Conservation (phyloP, 2,797 vertebrate genomes). For the Neoniphon sammara region DNA sequence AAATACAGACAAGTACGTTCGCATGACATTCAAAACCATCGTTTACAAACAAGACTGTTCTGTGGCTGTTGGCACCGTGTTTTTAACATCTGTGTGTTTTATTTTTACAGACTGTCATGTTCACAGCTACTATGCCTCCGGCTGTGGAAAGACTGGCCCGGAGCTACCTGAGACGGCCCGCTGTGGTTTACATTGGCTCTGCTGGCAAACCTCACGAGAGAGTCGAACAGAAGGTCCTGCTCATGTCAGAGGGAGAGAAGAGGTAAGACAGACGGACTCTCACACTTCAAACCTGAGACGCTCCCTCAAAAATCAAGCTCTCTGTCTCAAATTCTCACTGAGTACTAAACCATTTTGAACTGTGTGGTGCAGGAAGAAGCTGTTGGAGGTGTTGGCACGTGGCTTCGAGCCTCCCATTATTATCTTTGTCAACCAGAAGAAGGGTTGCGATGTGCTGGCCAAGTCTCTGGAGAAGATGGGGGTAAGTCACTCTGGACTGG, state of each 20-base stretch:
- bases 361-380: constrained; percentile 89
- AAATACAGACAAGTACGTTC: constrained; percentile 95
- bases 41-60: neutral
- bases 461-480: constrained; percentile 99
- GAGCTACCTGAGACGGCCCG: constrained; percentile 94
- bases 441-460: constrained; percentile 96
- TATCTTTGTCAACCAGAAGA: constrained; percentile 99
- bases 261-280: constrained; percentile 78
- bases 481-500: constrained; percentile 76
- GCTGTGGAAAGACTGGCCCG: constrained; percentile 95
- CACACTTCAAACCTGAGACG: neutral
- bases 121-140: constrained; percentile 97
- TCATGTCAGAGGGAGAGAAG: constrained; percentile 97
- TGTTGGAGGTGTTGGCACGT: constrained; percentile 91
- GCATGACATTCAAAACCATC: neutral
- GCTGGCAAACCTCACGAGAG: constrained; percentile 98
- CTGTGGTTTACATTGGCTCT: constrained; percentile 98
- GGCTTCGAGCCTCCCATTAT: constrained; percentile 99
- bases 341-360: constrained; percentile 28
- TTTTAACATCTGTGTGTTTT: neutral
- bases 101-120: constrained; percentile 93
- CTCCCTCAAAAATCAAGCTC: neutral
- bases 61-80: neutral
- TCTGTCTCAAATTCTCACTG: neutral
- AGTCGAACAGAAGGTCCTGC: constrained; percentile 97